phyloP scores from a whole-genome alignment of 2,888 invertebrate species.

The Drosophila koepferae region DNA sequence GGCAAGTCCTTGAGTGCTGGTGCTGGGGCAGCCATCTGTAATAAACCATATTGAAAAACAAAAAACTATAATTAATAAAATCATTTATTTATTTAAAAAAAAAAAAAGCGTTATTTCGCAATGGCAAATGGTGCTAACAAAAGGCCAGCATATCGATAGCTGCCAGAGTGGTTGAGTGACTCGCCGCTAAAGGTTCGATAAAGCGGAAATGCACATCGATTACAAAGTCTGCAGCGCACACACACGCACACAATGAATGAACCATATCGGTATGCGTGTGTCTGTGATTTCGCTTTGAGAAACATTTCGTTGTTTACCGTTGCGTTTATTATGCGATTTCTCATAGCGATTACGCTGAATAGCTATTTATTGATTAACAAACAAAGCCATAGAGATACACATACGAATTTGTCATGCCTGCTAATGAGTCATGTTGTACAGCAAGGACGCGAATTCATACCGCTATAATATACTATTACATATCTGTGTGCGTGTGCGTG shows the following conservation, averaged over 20 bases:
- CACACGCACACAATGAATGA: not conserved
- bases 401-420: slow-evolving; percentile 41
- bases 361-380: slow-evolving; percentile 44
- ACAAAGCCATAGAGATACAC: slow-evolving; percentile 5
- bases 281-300: slow-evolving; percentile 33
- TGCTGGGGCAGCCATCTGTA: slow-evolving; percentile 85
- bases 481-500: slow-evolving; percentile 2
- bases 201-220: slow-evolving; percentile 52
- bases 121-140: not conserved
- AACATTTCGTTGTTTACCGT: slow-evolving; percentile 56
- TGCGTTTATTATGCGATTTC: slow-evolving; percentile 57
- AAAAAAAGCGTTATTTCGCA: not conserved
- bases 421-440: slow-evolving; percentile 42
- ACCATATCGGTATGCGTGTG: not conserved
- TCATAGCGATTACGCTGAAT: slow-evolving; percentile 48
- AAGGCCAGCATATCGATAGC: slow-evolving; percentile 46
- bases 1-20: slow-evolving; percentile 95
- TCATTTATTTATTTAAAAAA: not conserved
- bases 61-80: not conserved
- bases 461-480: not conserved
- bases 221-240: slow-evolving; percentile 21
- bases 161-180: not conserved
- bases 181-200: slow-evolving; percentile 28
- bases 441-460: slow-evolving; percentile 41
- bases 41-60: not conserved